Base-by-base conservation (phyloP, 2,888 invertebrate species). In the Hyposoter dolosus region DNA sequence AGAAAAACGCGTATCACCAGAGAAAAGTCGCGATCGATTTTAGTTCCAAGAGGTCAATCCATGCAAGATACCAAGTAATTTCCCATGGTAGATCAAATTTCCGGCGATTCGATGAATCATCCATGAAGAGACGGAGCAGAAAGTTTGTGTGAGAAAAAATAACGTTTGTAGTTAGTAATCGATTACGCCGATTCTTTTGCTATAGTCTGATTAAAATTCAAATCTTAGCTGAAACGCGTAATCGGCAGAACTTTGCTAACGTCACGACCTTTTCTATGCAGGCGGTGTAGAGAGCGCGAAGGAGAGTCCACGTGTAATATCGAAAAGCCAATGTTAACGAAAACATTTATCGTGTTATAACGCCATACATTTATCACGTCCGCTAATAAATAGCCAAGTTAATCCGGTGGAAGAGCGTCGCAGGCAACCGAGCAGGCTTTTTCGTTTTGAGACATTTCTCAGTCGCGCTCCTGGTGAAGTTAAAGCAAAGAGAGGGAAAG, bases 301-400 rank as follows among this genome's bases (percentile, higher is more conserved):
- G 28, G 28, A 28, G 28, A 28, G 19, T 50, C 32, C 50, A 50
- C 1, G 28, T 3, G 28, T 77, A 50, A 77, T 77, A 77, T 7
- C 68, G 17, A 43, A 78, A 53, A 76, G 65, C 23, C 53, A 79
- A 63, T 23, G 53, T 40, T 15, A 17, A 66, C 45, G 28, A 63
- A 76, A 71, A 65, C 53, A 63, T 75, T 82, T 40, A 80, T 80
- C 75, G 69, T 66, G 60, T 60, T 66, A 40, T 77, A 77, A 75
- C 68, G 68, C 65, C 72, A 43, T 63, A 43, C 85, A 83, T 83
- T 87, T 85, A 85, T 85, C 83, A 66, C 82, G 60, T 85, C 60
- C 84, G 23, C 53, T 77, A 87, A 84, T 84, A 84, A 87, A 84
- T 86, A 82, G 82, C 50, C 19, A 80, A 82, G 50, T 82, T 71